phyloP scores from a whole-genome alignment of 2,113 vertebrate genomes.

The Trinectes maculatus region DNA sequence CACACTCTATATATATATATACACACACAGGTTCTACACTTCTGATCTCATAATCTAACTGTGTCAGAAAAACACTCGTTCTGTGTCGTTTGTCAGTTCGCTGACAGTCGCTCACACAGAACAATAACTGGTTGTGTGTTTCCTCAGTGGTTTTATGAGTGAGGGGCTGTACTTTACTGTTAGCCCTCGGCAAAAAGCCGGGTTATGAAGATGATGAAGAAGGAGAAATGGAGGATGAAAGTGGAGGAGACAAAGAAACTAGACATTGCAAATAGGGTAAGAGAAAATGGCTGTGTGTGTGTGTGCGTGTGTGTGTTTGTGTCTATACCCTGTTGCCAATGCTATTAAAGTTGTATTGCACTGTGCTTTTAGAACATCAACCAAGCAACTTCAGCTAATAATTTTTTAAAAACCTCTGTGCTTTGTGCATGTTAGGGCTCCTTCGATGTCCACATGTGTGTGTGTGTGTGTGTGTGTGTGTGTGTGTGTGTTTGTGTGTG shows the following conservation, averaged over 20 bases:
- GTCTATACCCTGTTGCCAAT: conserved; percentile 59
- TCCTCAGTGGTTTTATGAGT: conserved; percentile 62
- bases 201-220: conserved; percentile 37
- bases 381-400: conserved; percentile 72
- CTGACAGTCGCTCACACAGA: conserved; percentile 52
- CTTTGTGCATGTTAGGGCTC: conserved; percentile 59
- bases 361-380: conserved; percentile 73
- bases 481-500: conserved; percentile 10
- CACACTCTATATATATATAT: not conserved
- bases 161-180: conserved; percentile 40
- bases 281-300: conserved; percentile 48
- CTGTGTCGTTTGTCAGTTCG: conserved; percentile 60
- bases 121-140: conserved; percentile 65
- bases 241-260: conserved; percentile 57
- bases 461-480: conserved; percentile 30
- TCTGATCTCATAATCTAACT: conserved; percentile 36
- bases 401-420: conserved; percentile 75
- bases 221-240: conserved; percentile 50
- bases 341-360: conserved; percentile 77
- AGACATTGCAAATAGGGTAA: conserved; percentile 59
- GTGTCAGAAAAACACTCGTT: conserved; percentile 43
- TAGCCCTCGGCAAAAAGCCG: conserved; percentile 38
- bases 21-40: conserved; percentile 14
- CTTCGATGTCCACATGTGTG: conserved; percentile 23
- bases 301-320: conserved; percentile 35